Percentiles rank a stretch among this genome's conserved stretches.
phyloP scores from a whole-genome alignment of 2,113 vertebrate genomes.

The Corythornis vintsioides region DNA sequence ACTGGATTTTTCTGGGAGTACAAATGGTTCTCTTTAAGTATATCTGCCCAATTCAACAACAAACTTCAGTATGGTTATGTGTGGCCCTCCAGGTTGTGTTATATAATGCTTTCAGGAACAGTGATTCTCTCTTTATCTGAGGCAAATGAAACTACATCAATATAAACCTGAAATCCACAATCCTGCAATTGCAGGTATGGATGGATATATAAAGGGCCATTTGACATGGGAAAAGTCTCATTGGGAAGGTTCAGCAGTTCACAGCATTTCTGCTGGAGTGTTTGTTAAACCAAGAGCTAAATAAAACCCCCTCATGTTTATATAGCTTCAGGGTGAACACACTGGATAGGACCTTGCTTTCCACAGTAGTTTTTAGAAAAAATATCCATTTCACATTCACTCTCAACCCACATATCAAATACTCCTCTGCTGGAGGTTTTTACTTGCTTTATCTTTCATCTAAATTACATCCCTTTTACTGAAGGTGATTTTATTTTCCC shows the following conservation, averaged over 20 bases:
- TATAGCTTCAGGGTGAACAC: not conserved
- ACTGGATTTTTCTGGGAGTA: not conserved
- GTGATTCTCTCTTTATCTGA: not conserved
- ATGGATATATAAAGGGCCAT: not conserved
- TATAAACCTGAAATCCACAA: not conserved
- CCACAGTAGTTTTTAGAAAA: not conserved
- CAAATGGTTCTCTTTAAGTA: not conserved
- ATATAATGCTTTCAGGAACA: not conserved
- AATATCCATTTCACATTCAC: not conserved
- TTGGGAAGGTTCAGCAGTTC: not conserved
- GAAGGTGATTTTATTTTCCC: not conserved
- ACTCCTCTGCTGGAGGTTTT: not conserved
- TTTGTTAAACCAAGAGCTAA: not conserved
- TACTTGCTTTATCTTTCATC: not conserved
- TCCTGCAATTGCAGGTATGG: not conserved
- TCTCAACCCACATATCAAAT: not conserved
- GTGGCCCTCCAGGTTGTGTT: not conserved
- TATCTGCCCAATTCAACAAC: not conserved
- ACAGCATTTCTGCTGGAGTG: not conserved
- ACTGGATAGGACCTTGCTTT: not conserved
- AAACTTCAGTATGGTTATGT: not conserved
- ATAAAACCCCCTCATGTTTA: not conserved
- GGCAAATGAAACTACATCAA: not conserved
- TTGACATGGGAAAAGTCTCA: not conserved
- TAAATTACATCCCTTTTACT: not conserved